Percentiles rank a stretch among this genome's conserved stretches.
Conservation (phyloP, 1,140 invertebrate genomes). For the Macrosteles quadrilineatus region DNA sequence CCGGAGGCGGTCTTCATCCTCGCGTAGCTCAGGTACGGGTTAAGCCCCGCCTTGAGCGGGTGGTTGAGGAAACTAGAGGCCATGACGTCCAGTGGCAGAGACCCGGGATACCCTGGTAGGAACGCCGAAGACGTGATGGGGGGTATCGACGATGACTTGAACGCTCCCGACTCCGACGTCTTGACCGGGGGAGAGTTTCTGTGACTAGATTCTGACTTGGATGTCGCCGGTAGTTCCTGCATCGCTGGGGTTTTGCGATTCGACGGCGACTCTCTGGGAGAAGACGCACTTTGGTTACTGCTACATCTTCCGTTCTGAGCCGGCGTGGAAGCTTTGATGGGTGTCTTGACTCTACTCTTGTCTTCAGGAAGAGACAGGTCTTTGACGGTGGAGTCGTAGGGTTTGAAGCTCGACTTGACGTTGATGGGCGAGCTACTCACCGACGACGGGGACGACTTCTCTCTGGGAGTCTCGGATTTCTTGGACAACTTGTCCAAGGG, state of each 20-base stretch:
- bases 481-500: conserved; percentile 73
- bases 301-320: conserved; percentile 35
- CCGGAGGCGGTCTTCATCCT: conserved; percentile 88
- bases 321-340: conserved; percentile 24
- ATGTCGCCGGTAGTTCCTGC: conserved; percentile 32
- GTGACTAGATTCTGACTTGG: conserved; percentile 30
- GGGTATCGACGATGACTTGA: conserved; percentile 56
- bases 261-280: conserved; percentile 35
- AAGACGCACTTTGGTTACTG: conserved; percentile 40
- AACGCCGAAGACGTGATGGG: conserved; percentile 59
- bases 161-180: conserved; percentile 66
- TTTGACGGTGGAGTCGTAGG: conserved; percentile 71
- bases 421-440: conserved; percentile 48
- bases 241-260: conserved; percentile 38
- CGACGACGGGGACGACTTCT: conserved; percentile 31
- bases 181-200: conserved; percentile 44
- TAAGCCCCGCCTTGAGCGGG: conserved; percentile 37
- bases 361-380: conserved; percentile 67
- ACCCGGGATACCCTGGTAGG: conserved; percentile 33
- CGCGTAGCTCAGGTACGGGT: conserved; percentile 81
- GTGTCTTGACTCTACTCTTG: conserved; percentile 41
- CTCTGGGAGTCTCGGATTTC: conserved; percentile 35
- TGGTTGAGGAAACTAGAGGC: conserved; percentile 38
- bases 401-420: conserved; percentile 78
- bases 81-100: conserved; percentile 39